phyloP scores from a whole-genome alignment of 2,888 invertebrate species.

The Volucella zonaria region DNA sequence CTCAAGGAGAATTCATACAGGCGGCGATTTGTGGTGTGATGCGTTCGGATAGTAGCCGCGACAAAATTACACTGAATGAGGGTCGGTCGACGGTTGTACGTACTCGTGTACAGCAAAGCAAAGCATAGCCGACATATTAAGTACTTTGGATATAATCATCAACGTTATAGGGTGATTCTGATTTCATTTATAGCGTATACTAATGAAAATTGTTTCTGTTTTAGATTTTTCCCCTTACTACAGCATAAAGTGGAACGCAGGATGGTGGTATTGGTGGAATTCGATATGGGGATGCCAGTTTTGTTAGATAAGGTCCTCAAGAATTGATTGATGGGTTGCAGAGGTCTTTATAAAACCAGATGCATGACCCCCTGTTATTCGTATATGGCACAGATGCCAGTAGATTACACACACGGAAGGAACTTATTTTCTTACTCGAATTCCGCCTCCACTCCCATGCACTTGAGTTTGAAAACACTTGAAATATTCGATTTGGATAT shows the following conservation, averaged over 20 bases:
- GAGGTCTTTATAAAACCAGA: slow-evolving; percentile 65
- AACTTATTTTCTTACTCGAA: slow-evolving; percentile 9
- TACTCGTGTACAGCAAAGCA: slow-evolving; percentile 23
- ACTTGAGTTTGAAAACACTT: slow-evolving; percentile 72
- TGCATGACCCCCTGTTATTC: slow-evolving; percentile 27
- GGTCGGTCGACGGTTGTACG: slow-evolving; percentile 25
- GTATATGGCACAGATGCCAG: slow-evolving; percentile 42
- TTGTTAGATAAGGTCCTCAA: slow-evolving; percentile 64
- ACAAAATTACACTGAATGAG: slow-evolving; percentile 69
- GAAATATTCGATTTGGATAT: slow-evolving; percentile 68
- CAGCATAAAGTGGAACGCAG: slow-evolving; percentile 20
- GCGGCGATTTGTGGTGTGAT: slow-evolving; percentile 16
- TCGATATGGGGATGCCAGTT: slow-evolving; percentile 34
- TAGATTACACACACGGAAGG: slow-evolving; percentile 35
- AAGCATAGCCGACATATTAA: slow-evolving; percentile 57
- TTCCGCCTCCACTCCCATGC: slow-evolving; percentile 21
- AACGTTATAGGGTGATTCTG: slow-evolving; percentile 68
- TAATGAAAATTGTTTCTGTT: slow-evolving; percentile 46
- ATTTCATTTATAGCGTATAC: slow-evolving; percentile 52
- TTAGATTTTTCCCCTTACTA: background rate
- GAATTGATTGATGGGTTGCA: slow-evolving; percentile 64
- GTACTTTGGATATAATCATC: slow-evolving; percentile 69
- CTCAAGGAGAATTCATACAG: slow-evolving; percentile 47
- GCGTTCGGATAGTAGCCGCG: slow-evolving; percentile 63
- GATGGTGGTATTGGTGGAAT: slow-evolving; percentile 43